A percentile compares a stretch with the other conserved stretches of the same genome.
These are phyloP conservation scores for Pogonophryne albipinna DNA, from an alignment of 2,797 vertebrate species.

Conservation along the genomic window DNA sequence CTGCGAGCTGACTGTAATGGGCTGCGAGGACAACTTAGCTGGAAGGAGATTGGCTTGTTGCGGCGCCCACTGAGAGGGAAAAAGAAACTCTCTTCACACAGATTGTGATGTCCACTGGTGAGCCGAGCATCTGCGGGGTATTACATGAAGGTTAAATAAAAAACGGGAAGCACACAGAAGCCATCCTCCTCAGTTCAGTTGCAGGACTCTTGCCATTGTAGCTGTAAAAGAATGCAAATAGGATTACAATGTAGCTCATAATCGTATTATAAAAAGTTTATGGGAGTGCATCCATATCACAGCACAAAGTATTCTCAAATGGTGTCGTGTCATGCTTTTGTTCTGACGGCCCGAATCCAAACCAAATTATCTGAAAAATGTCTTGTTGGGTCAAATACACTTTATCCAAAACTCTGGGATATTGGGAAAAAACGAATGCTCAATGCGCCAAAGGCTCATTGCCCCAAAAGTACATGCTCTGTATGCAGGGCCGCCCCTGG, in stretches of 20 bases:
- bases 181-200: conserved; percentile 8
- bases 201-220: conserved; percentile 10
- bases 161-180: conserved; percentile 9
- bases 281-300: not conserved
- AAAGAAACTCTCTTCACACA: conserved; percentile 47
- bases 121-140: conserved; percentile 49
- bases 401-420: no score
- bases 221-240: conserved; percentile 13
- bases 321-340: no score
- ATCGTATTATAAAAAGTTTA: conserved; percentile 25
- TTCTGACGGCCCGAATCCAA: no score
- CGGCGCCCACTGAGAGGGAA: conserved; percentile 48
- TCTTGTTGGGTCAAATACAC: no score
- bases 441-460: no score
- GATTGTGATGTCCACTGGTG: conserved; percentile 55
- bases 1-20: conserved; percentile 64
- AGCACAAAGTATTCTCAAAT: not conserved
- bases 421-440: no score
- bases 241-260: conserved; percentile 35
- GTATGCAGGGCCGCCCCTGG: no score
- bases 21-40: conserved; percentile 65
- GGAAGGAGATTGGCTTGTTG: conserved; percentile 74
- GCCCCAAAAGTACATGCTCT: no score
- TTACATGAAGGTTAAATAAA: conserved; percentile 60
- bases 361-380: no score